Base-by-base conservation (phyloP, 1,140 invertebrate species). In the Leptopilina clavipes region DNA sequence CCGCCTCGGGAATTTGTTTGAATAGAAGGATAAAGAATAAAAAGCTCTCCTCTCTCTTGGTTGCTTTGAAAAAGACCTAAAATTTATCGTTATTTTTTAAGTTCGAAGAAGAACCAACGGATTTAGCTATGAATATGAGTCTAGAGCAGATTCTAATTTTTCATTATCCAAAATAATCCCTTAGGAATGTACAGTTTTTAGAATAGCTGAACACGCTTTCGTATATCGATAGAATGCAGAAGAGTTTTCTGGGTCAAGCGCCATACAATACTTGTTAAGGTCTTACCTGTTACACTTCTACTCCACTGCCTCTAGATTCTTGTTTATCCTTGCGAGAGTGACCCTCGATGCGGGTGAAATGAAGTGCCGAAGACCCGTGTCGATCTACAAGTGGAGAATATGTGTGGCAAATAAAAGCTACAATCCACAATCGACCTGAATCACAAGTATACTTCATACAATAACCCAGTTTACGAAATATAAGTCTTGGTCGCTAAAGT, bases 401-500 rank as follows among this genome's bases (percentile, higher is more conserved):
- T 17, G 48, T 52, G 17, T 52, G 12, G 1, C n/a, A n/a, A 31
- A 31, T 31, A 31, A n/a, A 48, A 52, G 48, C 48, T 52, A 45
- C 14, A 40, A 52, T 14, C 14, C 18, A 14, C 19, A 59, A 65
- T 65, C 22, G 59, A 65, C 25, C 59, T 10, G 19, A 65, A 14
- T 31, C 17, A 12, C 11, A 31, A 59, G 12, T 18, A 10, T 6
- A 54, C n/a, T 11, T 17, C n/a, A 10, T 31, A 17, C 48, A 17
- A 52, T 52, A 65, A 65, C 59, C 59, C 59, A 65, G 59, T 31
- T 40, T 40, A 6, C 8, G 8, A 40, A 40, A 40, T 65, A 31
- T n/a, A 31, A 65, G 59, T 65, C 59, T 65, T 65, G 59, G 22
- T 65, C 25, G 22, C 25, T 31, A 22, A 65, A 65, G 25, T 65